Evolutionary conservation across 1,140 invertebrate species (phyloP).

Genomic region (Pseudomyrmex gracilis): DNA sequence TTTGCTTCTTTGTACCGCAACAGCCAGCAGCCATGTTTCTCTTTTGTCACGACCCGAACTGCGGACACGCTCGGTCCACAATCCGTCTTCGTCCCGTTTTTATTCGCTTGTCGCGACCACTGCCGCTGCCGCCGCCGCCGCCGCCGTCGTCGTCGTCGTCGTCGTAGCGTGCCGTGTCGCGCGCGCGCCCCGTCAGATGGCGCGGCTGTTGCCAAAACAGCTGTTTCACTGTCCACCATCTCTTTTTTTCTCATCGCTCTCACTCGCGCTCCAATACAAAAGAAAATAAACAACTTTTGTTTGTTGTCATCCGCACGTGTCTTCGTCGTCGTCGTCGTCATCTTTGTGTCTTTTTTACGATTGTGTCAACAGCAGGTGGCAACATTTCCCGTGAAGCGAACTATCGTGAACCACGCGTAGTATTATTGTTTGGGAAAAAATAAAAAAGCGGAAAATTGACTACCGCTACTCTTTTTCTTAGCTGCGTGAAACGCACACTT

Average conservation of each 20-base stretch:
- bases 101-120: constrained; percentile 42
- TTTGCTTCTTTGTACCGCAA: constrained; percentile 95
- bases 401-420: too few relatives aligned
- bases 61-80: constrained; percentile 47
- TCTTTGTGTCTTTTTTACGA: too few relatives aligned
- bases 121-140: constrained; percentile 16
- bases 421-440: too few relatives aligned
- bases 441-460: too few relatives aligned
- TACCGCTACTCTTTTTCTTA: too few relatives aligned
- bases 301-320: background rate
- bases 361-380: too few relatives aligned
- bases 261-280: background rate
- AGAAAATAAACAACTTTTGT: background rate
- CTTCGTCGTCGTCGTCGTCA: background rate
- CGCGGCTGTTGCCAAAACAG: constrained; percentile 55
- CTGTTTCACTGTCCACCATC: constrained; percentile 67
- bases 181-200: constrained; percentile 66
- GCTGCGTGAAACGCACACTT: too few relatives aligned
- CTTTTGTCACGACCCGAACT: constrained; percentile 28
- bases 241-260: background rate
- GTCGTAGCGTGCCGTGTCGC: constrained; percentile 48
- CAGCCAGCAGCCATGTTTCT: constrained; percentile 92
- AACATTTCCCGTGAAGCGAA: too few relatives aligned
- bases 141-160: constrained; percentile 7
- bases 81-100: constrained; percentile 34